Evolutionary conservation across 2,113 vertebrate species (phyloP), one percentile per base, ranked within the genome.

Genomic region (Gasterosteus aculeatus): DNA sequence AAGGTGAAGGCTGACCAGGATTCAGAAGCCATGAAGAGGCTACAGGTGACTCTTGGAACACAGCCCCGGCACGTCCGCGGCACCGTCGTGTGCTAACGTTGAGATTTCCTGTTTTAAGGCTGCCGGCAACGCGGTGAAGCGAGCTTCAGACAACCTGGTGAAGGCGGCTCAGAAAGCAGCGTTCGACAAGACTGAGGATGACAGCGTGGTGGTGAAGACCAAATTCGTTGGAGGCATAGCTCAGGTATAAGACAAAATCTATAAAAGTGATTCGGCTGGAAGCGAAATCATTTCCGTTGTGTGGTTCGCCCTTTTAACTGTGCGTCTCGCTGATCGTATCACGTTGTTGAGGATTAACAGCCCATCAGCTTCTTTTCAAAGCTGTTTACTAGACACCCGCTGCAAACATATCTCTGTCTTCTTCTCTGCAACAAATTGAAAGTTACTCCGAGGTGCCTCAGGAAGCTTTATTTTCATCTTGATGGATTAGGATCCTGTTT

Each of bases 211-310:
- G 56, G 98, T 99, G 49, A 98, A 99, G 93, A 99, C 97, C 0
- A 98, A 97, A 89, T 99, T 99, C 59, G 98, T 99, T 14, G 98
- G 98, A 53, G 98, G 98, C 86, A 99, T 99, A 3, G 98, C 98
- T 90, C 98, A 99, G 96, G 98, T 99, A 26, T 26, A 67, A 89
- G 95, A 75, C 15, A 61, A 75, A 75, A 77, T 47, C 46, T 26
- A 26, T 3, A 56, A 33, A 77, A 72, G 39, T 39, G 31, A 74
- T 22, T 42, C 33, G 6, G 35, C 15, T 62, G 38, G 26, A 65
- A 47, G 33, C 78, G 9, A 51, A 78, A 69, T 61, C 22, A n/a
- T 46, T 66, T 10, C 26, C 31, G 6, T 77, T 79, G 53, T 77
- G 31, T 31, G 46, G 26, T 51, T 83, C 85, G 80, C 75, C 85